phyloP scores from a whole-genome alignment of 2,888 invertebrate genomes.

The Leptinotarsa rubiginosa region DNA sequence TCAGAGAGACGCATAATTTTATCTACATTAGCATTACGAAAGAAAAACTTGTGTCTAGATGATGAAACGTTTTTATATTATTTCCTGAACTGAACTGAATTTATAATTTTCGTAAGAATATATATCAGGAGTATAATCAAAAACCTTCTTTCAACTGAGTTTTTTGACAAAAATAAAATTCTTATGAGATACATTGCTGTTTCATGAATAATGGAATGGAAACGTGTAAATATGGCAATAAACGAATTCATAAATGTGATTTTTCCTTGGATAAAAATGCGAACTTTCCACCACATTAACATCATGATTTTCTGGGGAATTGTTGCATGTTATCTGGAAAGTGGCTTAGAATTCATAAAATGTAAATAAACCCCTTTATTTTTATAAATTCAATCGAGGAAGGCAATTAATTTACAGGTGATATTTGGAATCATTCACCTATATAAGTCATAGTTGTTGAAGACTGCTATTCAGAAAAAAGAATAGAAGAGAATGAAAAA shows the following conservation, averaged over 20 bases:
- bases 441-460: too few relatives aligned
- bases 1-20: too few relatives aligned
- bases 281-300: not conserved
- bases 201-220: constrained; percentile 2
- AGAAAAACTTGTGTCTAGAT: too few relatives aligned
- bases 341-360: not conserved
- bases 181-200: not conserved
- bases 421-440: too few relatives aligned
- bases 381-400: not conserved
- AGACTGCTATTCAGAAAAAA: too few relatives aligned
- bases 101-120: too few relatives aligned
- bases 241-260: not conserved
- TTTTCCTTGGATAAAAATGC: not conserved
- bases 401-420: not conserved
- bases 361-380: not conserved
- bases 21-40: too few relatives aligned
- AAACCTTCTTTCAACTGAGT: not conserved
- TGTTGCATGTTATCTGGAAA: not conserved
- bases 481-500: too few relatives aligned
- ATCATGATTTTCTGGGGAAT: not conserved
- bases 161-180: not conserved
- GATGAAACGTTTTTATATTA: too few relatives aligned
- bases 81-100: too few relatives aligned
- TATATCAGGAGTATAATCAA: too few relatives aligned
- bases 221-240: not conserved